These are phyloP conservation scores for Heliconius hewitsoni DNA, from an alignment of 1,140 invertebrate species.

Conservation along the genomic window DNA sequence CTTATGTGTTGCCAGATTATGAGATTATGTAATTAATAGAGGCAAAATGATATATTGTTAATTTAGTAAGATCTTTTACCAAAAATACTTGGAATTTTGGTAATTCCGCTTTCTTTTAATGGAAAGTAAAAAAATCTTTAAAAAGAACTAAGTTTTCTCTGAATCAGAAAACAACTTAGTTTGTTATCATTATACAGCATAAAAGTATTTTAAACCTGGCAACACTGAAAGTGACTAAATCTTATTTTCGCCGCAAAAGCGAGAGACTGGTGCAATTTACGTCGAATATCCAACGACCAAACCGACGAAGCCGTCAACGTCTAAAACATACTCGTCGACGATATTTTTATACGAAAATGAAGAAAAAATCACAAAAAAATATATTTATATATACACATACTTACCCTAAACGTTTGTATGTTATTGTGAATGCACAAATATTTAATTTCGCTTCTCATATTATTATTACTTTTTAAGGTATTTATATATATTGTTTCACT, in stretches of 20 bases:
- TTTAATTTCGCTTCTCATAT: constrained; percentile 72
- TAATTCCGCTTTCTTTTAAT: background rate
- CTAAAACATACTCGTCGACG: constrained; percentile 50
- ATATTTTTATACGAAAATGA: constrained; percentile 71
- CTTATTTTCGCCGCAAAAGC: constrained; percentile 67
- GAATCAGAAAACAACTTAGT: background rate
- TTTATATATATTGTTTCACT: constrained; percentile 78
- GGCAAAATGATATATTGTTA: background rate
- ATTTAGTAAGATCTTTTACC: background rate
- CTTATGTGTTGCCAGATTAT: constrained; percentile 5
- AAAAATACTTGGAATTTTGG: too few species aligned
- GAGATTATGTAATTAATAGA: background rate
- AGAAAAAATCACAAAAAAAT: constrained; percentile 67
- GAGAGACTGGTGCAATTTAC: constrained; percentile 66
- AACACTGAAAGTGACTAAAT: constrained; percentile 24
- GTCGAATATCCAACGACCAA: constrained; percentile 54
- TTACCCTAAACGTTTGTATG: background rate
- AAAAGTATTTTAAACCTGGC: background rate
- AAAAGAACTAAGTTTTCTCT: background rate
- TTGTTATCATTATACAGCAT: background rate
- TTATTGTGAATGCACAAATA: constrained; percentile 70
- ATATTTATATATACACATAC: constrained; percentile 31
- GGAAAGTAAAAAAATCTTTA: background rate
- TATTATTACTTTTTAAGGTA: constrained; percentile 65
- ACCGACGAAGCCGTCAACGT: constrained; percentile 56